These are phyloP conservation scores for Cariama cristata DNA, from an alignment of 2,113 vertebrate genomes.

Conservation along the genomic window DNA sequence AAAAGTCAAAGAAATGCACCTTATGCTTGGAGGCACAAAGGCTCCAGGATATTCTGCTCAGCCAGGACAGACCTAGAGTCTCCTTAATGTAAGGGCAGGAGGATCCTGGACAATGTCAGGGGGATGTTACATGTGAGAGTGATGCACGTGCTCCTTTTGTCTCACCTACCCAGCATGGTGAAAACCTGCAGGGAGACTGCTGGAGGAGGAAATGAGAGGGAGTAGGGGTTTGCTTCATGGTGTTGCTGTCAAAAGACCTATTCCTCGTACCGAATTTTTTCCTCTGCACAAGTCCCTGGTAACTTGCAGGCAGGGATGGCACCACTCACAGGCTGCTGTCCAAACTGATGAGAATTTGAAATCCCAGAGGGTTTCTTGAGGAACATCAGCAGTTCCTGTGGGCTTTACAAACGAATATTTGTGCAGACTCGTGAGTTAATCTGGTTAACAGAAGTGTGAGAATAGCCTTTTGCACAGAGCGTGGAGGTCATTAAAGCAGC, in stretches of 20 bases:
- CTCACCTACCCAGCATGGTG: not conserved
- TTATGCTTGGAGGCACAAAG: not conserved
- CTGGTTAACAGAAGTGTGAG: not conserved
- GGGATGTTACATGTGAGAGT: rapidly evolving
- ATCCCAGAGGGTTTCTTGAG: not conserved
- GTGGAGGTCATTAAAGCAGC: not conserved
- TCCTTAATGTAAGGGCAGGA: not conserved
- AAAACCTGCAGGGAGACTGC: not conserved
- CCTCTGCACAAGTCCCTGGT: not conserved
- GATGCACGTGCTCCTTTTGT: not conserved
- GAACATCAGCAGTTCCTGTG: not conserved
- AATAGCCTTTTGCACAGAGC: not conserved
- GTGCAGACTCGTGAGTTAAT: not conserved
- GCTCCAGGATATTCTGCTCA: not conserved
- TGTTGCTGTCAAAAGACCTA: not conserved
- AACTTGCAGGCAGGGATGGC: not conserved
- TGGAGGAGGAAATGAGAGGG: not conserved
- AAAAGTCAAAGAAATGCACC: not conserved
- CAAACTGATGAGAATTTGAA: not conserved
- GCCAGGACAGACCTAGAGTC: not conserved
- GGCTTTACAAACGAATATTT: not conserved
- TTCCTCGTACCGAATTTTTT: not conserved
- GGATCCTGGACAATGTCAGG: not conserved
- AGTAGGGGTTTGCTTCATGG: not conserved
- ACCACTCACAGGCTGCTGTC: not conserved